These are phyloP conservation scores for Boleophthalmus pectinirostris DNA, from an alignment of 2,113 vertebrate genomes.

Conservation along the genomic window DNA sequence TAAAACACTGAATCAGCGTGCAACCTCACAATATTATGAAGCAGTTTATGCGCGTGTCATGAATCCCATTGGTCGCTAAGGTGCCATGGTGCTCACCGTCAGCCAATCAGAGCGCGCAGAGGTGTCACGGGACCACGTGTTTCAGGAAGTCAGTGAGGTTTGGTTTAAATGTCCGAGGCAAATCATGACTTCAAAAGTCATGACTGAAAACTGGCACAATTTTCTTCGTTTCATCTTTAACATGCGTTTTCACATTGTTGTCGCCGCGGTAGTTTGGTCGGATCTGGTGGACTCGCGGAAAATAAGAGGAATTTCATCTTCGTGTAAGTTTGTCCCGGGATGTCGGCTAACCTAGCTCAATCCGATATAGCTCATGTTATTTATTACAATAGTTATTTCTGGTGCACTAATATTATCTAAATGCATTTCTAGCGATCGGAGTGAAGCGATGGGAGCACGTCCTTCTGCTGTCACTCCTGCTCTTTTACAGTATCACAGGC, in stretches of 20 bases:
- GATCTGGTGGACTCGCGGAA: slow-evolving; percentile 59
- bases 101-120: slow-evolving; percentile 21
- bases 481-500: too few species aligned
- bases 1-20: not conserved
- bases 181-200: slow-evolving; percentile 31
- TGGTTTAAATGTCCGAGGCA: slow-evolving; percentile 4
- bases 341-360: slow-evolving; percentile 33
- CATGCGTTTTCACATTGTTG: slow-evolving; percentile 55
- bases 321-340: slow-evolving; percentile 63
- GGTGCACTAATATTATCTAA: not conserved
- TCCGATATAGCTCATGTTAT: slow-evolving; percentile 18
- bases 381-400: not conserved
- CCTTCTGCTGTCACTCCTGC: not conserved
- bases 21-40: not conserved
- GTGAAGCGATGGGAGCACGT: not conserved
- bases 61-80: slow-evolving; percentile 27
- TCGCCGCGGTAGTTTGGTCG: slow-evolving; percentile 46
- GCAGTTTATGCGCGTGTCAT: not conserved
- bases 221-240: not conserved
- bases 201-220: not conserved
- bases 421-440: not conserved
- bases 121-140: slow-evolving; percentile 40
- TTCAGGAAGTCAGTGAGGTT: slow-evolving; percentile 51
- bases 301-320: slow-evolving; percentile 74
- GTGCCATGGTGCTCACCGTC: fast-evolving